Percentiles rank a stretch among this genome's conserved stretches.
These are phyloP conservation scores for Theodoxus fluviatilis DNA, from an alignment of 2,888 invertebrate species.

Conservation along the genomic window DNA sequence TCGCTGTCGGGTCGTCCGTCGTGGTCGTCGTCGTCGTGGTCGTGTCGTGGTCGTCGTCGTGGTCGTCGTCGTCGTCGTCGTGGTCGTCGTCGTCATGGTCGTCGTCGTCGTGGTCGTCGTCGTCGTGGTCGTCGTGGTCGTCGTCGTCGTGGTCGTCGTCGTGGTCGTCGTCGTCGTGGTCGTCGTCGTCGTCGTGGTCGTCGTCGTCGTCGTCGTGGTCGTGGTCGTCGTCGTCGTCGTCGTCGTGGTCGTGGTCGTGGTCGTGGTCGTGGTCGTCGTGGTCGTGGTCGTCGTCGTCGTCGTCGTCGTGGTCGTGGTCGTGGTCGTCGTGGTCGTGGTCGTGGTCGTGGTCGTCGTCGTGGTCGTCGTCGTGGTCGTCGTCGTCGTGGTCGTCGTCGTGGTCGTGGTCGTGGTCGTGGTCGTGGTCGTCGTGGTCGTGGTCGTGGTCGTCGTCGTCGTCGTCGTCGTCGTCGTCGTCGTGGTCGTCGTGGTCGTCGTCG, in stretches of 20 bases:
- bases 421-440: conserved; percentile 18
- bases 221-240: not conserved
- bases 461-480: not conserved
- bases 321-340: conserved; percentile 27
- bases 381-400: conserved; percentile 24
- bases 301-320: conserved; percentile 26
- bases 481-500: not conserved
- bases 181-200: not conserved
- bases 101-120: conserved; percentile 16
- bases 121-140: conserved; percentile 6
- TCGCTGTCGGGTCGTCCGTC: too few relatives aligned
- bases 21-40: too few relatives aligned
- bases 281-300: conserved; percentile 20
- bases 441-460: not conserved
- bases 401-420: conserved; percentile 25
- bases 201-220: conserved; percentile 14
- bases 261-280: conserved; percentile 14
- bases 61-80: conserved; percentile 12
- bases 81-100: conserved; percentile 8
- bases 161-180: conserved; percentile 6
- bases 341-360: conserved; percentile 21
- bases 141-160: conserved; percentile 9
- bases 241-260: conserved; percentile 9
- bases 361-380: conserved; percentile 23
- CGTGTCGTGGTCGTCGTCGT: not conserved